Evolutionary conservation across 2,888 invertebrate species (phyloP).

Genomic region (Lypha dubia): DNA sequence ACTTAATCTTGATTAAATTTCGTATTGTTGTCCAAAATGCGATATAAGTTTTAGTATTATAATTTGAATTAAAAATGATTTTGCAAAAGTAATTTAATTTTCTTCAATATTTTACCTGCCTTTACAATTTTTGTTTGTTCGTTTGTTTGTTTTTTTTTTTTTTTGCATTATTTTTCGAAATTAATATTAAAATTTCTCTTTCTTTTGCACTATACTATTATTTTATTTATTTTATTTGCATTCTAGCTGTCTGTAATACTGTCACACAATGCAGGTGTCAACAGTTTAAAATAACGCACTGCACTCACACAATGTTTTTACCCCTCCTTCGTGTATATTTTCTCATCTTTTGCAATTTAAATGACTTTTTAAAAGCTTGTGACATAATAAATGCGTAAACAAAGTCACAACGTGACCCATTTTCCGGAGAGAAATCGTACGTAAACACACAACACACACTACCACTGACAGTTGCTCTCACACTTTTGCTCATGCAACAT

Average conservation of each 20-base stretch:
- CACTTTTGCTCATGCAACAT: conserved; percentile 13
- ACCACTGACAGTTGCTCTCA: conserved; percentile 26
- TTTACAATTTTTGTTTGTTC: background rate
- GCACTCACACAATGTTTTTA: conserved; percentile 29
- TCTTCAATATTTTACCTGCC: conserved; percentile 16
- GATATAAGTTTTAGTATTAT: background rate
- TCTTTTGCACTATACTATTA: background rate
- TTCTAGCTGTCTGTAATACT: conserved; percentile 50
- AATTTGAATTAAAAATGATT: background rate
- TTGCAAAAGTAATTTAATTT: conserved; percentile 47
- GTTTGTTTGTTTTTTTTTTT: no score
- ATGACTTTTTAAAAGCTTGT: conserved; percentile 74
- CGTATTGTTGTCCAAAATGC: background rate
- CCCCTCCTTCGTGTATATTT: conserved; percentile 28
- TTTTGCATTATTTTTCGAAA: background rate
- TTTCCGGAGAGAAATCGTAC: conserved; percentile 33
- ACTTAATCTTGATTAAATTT: background rate
- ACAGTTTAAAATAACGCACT: conserved; percentile 55
- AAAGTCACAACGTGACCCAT: conserved; percentile 70
- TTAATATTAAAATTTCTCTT: conserved; percentile 48
- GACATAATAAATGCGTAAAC: conserved; percentile 74
- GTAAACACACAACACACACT: conserved; percentile 5
- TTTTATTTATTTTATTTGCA: conserved; percentile 56
- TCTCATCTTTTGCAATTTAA: conserved; percentile 72
- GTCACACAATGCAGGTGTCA: conserved; percentile 63